Evolutionary conservation across 2,113 vertebrate genomes (phyloP), one percentile per base, ranked within the genome.

Genomic region (Taxidea taxus): DNA sequence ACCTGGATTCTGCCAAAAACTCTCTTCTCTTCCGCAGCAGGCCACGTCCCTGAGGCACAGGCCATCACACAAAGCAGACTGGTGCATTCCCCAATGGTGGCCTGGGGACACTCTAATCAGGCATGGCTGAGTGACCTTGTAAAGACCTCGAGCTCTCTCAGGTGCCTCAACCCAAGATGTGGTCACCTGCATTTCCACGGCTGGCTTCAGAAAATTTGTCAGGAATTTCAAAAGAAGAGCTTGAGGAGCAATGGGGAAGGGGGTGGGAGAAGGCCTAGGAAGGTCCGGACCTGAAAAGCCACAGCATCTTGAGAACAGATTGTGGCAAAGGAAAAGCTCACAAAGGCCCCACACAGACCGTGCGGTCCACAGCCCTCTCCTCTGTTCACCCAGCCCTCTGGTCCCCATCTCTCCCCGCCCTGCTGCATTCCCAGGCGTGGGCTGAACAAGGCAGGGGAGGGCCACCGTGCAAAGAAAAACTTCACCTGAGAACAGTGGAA

Each of bases 381-480:
- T n/a, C 84, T 11, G 8, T 89, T 87, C 25, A 15, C 16, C 2
- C 74, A 25, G 37, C 12, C 10, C 21, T 27, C 87, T 47, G 15
- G 70, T 7, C 47, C 7, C 5, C 21, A 1, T n/a, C 39, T 25
- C 54, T 47, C 18, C 1, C 81, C 78, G 42, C 12, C 42, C 75
- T 66, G 56, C 74, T 49, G 1, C 23, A 64, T n/a, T 42, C 29
- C 39, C 88, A 60, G 27, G 42, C 81, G 3, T 20, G 18, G n/a
- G 64, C 74, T 68, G 83, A 82, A 58, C 54, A 34, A 56, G 12
- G 56, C 7, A 7, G 44, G 12, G 2, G n/a, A 91, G 47, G 37
- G 87, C 51, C 84, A 31, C 25, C 49, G 70, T 37, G 94, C 92
- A 95, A 90, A 95, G 16, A 97, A 91, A 85, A 87, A 21, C 13